Conservation (phyloP, 2,797 vertebrate genomes). For the Alosa sapidissima region DNA sequence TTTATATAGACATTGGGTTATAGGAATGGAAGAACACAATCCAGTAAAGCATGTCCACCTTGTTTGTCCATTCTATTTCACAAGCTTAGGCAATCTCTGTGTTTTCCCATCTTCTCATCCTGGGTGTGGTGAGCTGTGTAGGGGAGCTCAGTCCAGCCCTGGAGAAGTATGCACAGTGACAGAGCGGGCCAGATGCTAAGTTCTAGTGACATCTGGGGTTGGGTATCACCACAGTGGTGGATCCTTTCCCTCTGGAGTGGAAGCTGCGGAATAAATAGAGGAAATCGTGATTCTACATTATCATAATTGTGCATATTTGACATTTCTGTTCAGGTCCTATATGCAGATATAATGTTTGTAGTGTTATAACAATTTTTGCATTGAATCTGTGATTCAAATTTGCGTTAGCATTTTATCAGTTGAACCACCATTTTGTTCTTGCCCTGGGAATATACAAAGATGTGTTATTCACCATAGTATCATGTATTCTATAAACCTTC, state of each 20-base stretch:
- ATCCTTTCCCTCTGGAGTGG: slow-evolving; percentile 56
- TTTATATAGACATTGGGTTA: background rate
- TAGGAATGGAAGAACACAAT: slow-evolving; percentile 52
- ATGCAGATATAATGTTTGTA: background rate
- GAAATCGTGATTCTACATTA: background rate
- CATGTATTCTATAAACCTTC: background rate
- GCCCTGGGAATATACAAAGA: background rate
- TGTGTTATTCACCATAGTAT: background rate
- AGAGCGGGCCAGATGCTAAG: slow-evolving; percentile 73
- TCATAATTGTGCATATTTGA: slow-evolving; percentile 23
- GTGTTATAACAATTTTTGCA: background rate
- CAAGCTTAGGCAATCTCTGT: slow-evolving; percentile 62
- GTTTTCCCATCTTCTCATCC: slow-evolving; percentile 73
- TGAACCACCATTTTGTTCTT: background rate
- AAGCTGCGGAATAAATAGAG: slow-evolving; percentile 23
- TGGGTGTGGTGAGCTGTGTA: slow-evolving; percentile 63
- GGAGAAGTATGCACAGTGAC: slow-evolving; percentile 68
- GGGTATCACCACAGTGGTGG: slow-evolving; percentile 66
- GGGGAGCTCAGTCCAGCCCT: slow-evolving; percentile 56
- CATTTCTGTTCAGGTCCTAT: background rate
- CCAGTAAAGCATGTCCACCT: slow-evolving; percentile 63
- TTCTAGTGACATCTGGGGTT: slow-evolving; percentile 75
- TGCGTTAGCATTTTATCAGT: background rate
- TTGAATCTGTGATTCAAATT: background rate
- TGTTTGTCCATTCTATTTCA: slow-evolving; percentile 50